Conservation (phyloP, 2,888 invertebrate genomes). For the Salticus scenicus region DNA sequence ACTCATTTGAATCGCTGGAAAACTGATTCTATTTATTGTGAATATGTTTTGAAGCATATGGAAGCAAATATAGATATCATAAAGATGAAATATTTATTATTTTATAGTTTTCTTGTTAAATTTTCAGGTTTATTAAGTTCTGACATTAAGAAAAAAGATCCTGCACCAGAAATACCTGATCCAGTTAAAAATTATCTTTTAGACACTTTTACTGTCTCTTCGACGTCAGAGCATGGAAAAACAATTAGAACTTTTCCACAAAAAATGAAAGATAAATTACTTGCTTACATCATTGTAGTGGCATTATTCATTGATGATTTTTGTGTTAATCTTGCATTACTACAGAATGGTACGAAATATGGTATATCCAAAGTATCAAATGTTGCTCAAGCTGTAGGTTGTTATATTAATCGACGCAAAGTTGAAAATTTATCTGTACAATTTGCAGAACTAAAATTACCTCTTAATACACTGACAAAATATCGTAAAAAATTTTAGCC, state of each 20-base stretch:
- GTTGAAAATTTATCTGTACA: not conserved
- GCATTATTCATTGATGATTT: slow-evolving; percentile 41
- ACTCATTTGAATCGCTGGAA: not conserved
- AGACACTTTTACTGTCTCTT: slow-evolving; percentile 4
- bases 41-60: slow-evolving; percentile 11
- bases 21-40: not conserved
- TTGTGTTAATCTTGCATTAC: not conserved
- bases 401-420: slow-evolving; percentile 15
- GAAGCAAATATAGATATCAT: not conserved
- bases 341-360: not conserved
- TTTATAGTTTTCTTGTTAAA: slow-evolving; percentile 21
- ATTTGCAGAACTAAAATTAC: slow-evolving; percentile 37
- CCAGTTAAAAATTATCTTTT: slow-evolving; percentile 7
- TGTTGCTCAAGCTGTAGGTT: slow-evolving; percentile 38
- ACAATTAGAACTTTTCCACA: not conserved
- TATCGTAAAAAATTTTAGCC: not conserved
- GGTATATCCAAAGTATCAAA: not conserved
- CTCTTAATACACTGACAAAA: slow-evolving; percentile 9
- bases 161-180: slow-evolving; percentile 28
- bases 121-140: slow-evolving; percentile 12
- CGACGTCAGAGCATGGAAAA: not conserved
- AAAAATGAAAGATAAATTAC: slow-evolving; percentile 36
- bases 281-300: slow-evolving; percentile 26
- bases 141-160: slow-evolving; percentile 26
- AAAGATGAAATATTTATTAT: slow-evolving; percentile 35